Evolutionary conservation across 2,113 vertebrate species (phyloP).

Genomic region (Arothron firmamentum): DNA sequence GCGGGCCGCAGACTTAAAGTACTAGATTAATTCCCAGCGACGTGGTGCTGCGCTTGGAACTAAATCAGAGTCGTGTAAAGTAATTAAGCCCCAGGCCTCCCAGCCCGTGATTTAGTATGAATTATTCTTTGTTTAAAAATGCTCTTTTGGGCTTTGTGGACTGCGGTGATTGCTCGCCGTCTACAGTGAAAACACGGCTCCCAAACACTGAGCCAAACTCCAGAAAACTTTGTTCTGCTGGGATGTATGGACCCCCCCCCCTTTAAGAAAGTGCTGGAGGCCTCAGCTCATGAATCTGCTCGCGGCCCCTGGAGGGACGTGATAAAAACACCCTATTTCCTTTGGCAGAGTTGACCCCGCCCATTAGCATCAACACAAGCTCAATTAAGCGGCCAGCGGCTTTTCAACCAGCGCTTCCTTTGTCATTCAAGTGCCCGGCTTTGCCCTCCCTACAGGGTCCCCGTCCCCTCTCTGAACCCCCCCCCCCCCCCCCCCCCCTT

Average conservation of each 20-base stretch:
- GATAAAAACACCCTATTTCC: constrained; percentile 63
- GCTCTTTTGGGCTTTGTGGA: constrained; percentile 16
- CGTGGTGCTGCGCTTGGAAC: constrained; percentile 45
- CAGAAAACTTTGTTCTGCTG: constrained; percentile 23
- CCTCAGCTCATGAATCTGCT: constrained; percentile 21
- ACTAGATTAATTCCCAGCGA: neutral
- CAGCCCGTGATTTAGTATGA: constrained; percentile 12
- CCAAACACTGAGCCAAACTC: constrained; percentile 17
- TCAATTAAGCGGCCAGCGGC: constrained; percentile 54
- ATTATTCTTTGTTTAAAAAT: constrained; percentile 17
- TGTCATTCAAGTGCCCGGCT: constrained; percentile 70
- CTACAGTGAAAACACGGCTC: constrained; percentile 6
- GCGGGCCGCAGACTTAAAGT: no score
- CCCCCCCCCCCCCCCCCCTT: no score
- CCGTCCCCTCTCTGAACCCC: no score
- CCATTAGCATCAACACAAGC: constrained; percentile 51
- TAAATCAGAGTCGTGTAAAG: constrained; percentile 43
- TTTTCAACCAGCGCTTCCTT: constrained; percentile 62
- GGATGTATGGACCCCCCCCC: neutral
- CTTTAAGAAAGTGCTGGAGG: constrained; percentile 19
- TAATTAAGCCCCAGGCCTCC: constrained; percentile 31
- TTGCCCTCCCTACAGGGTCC: constrained; percentile 61
- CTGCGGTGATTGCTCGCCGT: constrained; percentile 13
- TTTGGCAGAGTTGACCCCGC: constrained; percentile 52
- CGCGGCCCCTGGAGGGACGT: constrained; percentile 22